Evolutionary conservation across 2,797 vertebrate genomes (phyloP), one percentile per base, ranked within the genome.

Genomic region (Cephalopachus bancanus): DNA sequence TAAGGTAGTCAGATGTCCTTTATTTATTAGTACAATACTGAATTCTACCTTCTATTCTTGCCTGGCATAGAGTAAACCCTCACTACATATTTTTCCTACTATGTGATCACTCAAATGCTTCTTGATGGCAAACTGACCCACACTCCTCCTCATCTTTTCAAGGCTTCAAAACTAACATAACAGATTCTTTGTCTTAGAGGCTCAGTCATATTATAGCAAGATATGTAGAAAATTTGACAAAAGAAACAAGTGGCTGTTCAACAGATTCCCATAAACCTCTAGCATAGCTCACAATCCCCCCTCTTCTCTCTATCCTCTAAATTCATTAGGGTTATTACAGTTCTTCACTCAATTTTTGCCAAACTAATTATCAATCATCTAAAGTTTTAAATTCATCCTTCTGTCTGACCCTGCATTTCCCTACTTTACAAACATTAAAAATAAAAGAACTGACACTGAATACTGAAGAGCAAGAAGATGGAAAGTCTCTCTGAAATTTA

Each of bases 391-490:
- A 80, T 64, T 44, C 65, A 95, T 26, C 19, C 75, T 92, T 91
- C 51, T 69, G n/a, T 74, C 60, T 84, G 44, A 79, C 6, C 49
- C 57, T 67, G 37, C 11, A 78, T 81, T 90, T 19, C 20, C 19
- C 59, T 84, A 80, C 72, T 30, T 96, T 76, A 91, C 7, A 91
- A 37, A 83, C 26, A 79, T 7, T 65, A 44, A 33, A 83, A 22
- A 60, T 15, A 26, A 7, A 81, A 83, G 92, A 83, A 76, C 4
- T 62, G 22, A 91, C 33, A 69, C 49, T 83, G 60, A 96, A 62
- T 93, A 93, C 22, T 84, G 26, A 89, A 59, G 30, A 24, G 12
- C 60, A 87, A 96, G 60, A 95, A 93, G 91, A 74, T 53, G 20
- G 33, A 83, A 88, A 91, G 49, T 22, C 64, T 76, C 57, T 71